phyloP scores from a whole-genome alignment of 2,113 vertebrate genomes.

The Fulmarus glacialis region DNA sequence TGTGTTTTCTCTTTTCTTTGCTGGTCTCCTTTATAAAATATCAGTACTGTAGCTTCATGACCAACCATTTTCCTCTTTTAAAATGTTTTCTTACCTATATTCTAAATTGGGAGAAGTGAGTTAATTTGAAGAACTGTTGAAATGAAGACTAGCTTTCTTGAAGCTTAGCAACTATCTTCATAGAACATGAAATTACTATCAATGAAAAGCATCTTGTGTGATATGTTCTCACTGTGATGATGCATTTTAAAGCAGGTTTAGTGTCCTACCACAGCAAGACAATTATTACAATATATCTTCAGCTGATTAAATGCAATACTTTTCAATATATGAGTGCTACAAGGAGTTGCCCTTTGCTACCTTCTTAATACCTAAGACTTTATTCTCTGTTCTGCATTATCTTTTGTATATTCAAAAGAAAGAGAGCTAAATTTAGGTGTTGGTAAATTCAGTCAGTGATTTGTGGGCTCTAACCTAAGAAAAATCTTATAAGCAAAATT shows the following conservation, averaged over 20 bases:
- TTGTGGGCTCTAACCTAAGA: not conserved
- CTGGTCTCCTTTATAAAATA: not conserved
- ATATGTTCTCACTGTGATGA: not conserved
- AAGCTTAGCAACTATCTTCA: not conserved
- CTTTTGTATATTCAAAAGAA: not conserved
- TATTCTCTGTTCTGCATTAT: not conserved
- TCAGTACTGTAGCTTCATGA: not conserved
- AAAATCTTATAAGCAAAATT: not conserved
- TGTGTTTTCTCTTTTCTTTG: not conserved
- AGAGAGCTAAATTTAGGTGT: not conserved
- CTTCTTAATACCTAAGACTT: not conserved
- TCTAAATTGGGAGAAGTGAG: not conserved
- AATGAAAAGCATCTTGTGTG: not conserved
- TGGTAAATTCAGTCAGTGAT: not conserved
- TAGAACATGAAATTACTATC: not conserved
- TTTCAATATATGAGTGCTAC: not conserved
- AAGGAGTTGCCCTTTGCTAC: not conserved
- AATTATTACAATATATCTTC: not conserved
- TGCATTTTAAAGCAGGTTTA: not conserved
- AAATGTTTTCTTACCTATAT: rapidly evolving
- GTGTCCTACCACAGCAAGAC: not conserved
- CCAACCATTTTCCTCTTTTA: not conserved
- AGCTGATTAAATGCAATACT: not conserved
- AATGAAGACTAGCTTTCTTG: not conserved
- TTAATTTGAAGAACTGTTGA: not conserved